Conservation (phyloP, 2,113 vertebrate genomes). For the Turnix velox region DNA sequence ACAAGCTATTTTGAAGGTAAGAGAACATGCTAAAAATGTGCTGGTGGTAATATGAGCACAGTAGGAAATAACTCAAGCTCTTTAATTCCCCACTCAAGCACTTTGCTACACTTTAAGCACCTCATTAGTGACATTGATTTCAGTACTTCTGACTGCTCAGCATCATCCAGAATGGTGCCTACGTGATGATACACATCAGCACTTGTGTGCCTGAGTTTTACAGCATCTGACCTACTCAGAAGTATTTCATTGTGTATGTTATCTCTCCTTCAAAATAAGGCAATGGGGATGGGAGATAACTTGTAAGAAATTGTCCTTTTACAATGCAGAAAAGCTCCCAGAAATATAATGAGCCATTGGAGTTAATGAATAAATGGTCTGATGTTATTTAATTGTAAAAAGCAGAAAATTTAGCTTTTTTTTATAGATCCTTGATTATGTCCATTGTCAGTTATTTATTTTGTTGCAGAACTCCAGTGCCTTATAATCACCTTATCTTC, state of each 20-base stretch:
- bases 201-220: not conserved
- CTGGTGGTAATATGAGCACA: not conserved
- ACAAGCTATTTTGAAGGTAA: not conserved
- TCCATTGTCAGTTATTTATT: too few relatives aligned
- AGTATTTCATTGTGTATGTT: not conserved
- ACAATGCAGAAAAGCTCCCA: not conserved
- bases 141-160: not conserved
- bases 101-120: not conserved
- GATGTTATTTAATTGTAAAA: not conserved
- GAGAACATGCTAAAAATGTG: not conserved
- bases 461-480: not conserved
- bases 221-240: not conserved
- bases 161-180: not conserved
- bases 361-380: not conserved
- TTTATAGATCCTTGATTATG: not conserved
- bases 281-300: not conserved
- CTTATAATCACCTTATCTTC: not conserved
- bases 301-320: not conserved
- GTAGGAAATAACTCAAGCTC: not conserved
- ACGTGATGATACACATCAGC: rapidly evolving
- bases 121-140: not conserved
- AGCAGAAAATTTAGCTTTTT: not conserved
- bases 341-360: not conserved
- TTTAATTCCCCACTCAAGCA: not conserved
- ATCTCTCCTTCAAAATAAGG: not conserved